Evolutionary conservation across 2,113 vertebrate genomes (phyloP).

Genomic region (Tychaedon coryphoeus): DNA sequence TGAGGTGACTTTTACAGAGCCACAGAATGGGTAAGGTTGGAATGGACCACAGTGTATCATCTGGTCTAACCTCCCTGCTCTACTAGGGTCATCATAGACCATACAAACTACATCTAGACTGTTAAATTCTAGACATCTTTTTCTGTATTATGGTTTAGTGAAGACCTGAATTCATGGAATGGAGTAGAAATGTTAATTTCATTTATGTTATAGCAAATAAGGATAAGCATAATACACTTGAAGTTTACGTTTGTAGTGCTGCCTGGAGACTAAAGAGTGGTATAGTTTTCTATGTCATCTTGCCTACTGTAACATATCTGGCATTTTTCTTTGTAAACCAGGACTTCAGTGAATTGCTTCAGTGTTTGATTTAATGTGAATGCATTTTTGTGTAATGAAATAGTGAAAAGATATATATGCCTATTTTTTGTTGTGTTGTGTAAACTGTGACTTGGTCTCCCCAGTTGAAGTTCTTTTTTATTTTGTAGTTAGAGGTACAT

Average conservation of each 20-base stretch:
- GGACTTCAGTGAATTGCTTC: not conserved
- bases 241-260: not conserved
- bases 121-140: not conserved
- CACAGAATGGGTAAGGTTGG: not conserved
- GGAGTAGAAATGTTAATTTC: not conserved
- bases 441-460: not conserved
- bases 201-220: not conserved
- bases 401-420: not conserved
- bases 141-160: not conserved
- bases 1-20: not conserved
- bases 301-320: not conserved
- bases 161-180: not conserved
- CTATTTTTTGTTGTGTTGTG: not conserved
- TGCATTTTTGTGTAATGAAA: not conserved
- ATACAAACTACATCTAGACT: not conserved
- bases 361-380: not conserved
- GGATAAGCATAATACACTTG: not conserved
- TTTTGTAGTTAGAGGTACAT: slow-evolving; percentile 47
- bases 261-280: not conserved
- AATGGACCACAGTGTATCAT: not conserved
- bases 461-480: not conserved
- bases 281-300: not conserved
- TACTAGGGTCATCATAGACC: not conserved
- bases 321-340: not conserved
- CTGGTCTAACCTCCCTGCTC: not conserved